phyloP scores from a whole-genome alignment of 1,140 invertebrate species.

The Heterodera schachtii region DNA sequence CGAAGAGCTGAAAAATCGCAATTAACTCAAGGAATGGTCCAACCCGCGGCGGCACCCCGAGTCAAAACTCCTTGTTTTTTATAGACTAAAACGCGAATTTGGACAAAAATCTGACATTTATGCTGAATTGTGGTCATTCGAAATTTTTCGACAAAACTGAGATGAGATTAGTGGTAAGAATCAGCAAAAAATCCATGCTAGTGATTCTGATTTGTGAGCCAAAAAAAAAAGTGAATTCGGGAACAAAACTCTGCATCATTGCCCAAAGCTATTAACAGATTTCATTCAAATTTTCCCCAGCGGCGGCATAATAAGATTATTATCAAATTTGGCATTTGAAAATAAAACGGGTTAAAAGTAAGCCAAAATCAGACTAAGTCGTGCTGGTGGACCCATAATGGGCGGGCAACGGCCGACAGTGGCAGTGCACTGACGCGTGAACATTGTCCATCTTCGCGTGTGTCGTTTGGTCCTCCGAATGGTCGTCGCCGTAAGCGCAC shows the following conservation, averaged over 20 bases:
- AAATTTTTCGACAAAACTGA: no score
- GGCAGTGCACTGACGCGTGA: neutral
- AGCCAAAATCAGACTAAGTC: constrained; percentile 22
- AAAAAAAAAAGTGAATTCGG: no score
- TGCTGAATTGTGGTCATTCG: no score
- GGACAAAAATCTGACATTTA: no score
- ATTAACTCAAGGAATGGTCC: neutral
- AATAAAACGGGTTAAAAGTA: neutral
- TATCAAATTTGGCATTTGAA: neutral
- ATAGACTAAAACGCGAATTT: no score
- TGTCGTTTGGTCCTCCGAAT: neutral
- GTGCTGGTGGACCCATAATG: constrained; percentile 33
- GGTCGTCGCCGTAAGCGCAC: constrained; percentile 16
- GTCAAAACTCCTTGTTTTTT: no score
- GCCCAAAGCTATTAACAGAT: neutral
- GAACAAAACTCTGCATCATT: no score
- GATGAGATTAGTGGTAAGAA: no score
- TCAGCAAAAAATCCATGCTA: no score
- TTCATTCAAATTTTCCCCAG: neutral
- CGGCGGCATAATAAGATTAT: neutral
- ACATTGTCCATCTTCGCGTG: neutral
- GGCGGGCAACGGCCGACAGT: constrained; percentile 2
- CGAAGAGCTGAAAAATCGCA: constrained; percentile 13
- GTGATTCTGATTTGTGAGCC: no score
- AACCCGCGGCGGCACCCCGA: no score